Percentiles rank a stretch among this genome's conserved stretches.
These are phyloP conservation scores for Drosophila rhopaloa DNA, from an alignment of 1,140 invertebrate species.

Conservation along the genomic window DNA sequence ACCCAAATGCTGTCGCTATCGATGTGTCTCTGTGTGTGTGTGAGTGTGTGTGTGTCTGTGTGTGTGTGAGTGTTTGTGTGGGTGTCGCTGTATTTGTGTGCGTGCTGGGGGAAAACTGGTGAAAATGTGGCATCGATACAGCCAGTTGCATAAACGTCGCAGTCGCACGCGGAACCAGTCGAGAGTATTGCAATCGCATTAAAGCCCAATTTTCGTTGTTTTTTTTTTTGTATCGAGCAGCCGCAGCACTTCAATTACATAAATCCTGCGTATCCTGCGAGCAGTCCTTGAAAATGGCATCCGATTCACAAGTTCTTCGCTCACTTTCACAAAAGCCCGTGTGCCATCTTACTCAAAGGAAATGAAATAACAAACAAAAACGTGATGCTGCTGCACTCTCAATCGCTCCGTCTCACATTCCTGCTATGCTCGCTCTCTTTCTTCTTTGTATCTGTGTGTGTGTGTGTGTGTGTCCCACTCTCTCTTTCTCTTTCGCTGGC, in stretches of 20 bases:
- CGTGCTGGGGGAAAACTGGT: slow-evolving; percentile 23
- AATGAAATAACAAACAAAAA: slow-evolving; percentile 2
- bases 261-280: slow-evolving; percentile 9
- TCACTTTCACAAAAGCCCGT: background rate
- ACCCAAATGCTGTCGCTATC: slow-evolving; percentile 46
- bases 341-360: slow-evolving; percentile 1
- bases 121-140: slow-evolving; percentile 54
- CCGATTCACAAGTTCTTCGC: background rate
- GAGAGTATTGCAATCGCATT: slow-evolving; percentile 25
- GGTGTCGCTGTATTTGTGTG: slow-evolving; percentile 15
- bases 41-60: slow-evolving; percentile 8
- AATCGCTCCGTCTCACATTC: background rate
- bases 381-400: slow-evolving; percentile 15
- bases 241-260: slow-evolving; percentile 6
- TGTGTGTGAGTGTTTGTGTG: background rate
- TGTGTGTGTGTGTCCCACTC: background rate
- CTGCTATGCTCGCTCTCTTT: background rate
- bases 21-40: slow-evolving; percentile 33
- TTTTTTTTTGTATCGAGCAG: background rate
- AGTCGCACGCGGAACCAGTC: slow-evolving; percentile 44
- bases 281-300: background rate
- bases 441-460: slow-evolving; percentile 12
- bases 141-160: slow-evolving; percentile 59
- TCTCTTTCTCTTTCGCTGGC: slow-evolving; percentile 1
- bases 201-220: slow-evolving; percentile 24